Evolutionary conservation across 2,888 invertebrate species (phyloP).

Genomic region (Sylvicola cinctus): DNA sequence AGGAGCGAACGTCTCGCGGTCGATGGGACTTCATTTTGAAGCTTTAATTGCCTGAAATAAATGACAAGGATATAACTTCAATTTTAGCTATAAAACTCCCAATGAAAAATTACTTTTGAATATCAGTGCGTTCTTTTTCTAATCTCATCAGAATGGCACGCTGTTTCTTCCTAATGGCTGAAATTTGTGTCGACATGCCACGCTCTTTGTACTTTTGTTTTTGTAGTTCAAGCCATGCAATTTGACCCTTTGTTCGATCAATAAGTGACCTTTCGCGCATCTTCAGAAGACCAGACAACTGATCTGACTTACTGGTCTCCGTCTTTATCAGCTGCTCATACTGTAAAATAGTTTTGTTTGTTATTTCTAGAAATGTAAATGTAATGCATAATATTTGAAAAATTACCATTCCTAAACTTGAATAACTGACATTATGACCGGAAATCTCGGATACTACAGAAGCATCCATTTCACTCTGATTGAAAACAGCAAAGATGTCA

Average conservation of each 20-base stretch:
- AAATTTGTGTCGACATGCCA: slow-evolving; percentile 32
- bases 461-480: slow-evolving; percentile 13
- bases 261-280: slow-evolving; percentile 42
- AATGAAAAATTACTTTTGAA: slow-evolving; percentile 32
- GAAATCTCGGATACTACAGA: slow-evolving; percentile 11
- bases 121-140: slow-evolving; percentile 45
- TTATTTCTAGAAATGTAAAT: background rate
- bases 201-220: slow-evolving; percentile 34
- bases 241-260: slow-evolving; percentile 42
- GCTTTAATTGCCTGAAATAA: too few relatives aligned
- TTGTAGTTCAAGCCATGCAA: slow-evolving; percentile 43
- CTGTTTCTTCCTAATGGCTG: slow-evolving; percentile 43
- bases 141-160: slow-evolving; percentile 40
- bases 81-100: too few relatives aligned
- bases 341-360: slow-evolving; percentile 12
- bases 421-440: slow-evolving; percentile 15
- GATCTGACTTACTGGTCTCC: slow-evolving; percentile 41
- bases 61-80: too few relatives aligned
- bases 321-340: slow-evolving; percentile 43
- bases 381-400: background rate
- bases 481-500: slow-evolving; percentile 14
- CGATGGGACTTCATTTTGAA: too few relatives aligned
- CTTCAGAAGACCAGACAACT: slow-evolving; percentile 40
- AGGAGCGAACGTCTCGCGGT: too few relatives aligned
- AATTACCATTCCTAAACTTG: slow-evolving; percentile 17